Conservation (phyloP, 2,113 vertebrate genomes). For the Struthidea cinerea region DNA sequence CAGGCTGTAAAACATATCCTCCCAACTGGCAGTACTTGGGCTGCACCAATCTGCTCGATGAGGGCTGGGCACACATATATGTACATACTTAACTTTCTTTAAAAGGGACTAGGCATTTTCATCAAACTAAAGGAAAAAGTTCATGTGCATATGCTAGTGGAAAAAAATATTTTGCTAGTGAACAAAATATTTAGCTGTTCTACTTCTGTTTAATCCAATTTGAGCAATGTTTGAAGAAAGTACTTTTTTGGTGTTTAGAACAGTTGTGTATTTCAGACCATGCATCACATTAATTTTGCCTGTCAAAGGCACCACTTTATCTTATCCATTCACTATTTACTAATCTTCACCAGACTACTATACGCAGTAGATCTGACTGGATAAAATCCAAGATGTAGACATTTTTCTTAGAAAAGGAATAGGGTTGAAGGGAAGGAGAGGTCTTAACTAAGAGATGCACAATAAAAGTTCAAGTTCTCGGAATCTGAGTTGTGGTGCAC, state of each 20-base stretch:
- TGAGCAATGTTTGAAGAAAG: not conserved
- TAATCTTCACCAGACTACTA: not conserved
- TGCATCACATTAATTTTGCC: not conserved
- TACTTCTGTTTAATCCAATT: not conserved
- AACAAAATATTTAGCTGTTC: not conserved
- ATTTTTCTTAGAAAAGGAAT: not conserved
- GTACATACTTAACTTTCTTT: not conserved
- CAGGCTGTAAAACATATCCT: not conserved
- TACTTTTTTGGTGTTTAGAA: not conserved
- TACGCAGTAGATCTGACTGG: not conserved
- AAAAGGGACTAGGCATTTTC: not conserved
- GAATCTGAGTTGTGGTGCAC: not conserved
- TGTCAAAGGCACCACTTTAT: not conserved
- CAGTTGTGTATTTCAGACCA: not conserved
- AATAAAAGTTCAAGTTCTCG: not conserved
- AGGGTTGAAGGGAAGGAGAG: not conserved
- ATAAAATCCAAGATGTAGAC: not conserved
- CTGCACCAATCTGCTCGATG: not conserved
- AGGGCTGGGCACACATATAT: rapidly evolving
- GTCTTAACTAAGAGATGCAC: not conserved
- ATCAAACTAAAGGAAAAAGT: not conserved
- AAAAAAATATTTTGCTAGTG: not conserved
- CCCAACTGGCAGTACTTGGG: not conserved
- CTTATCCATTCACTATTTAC: not conserved
- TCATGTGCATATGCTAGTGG: not conserved